Percentiles rank a stretch among this genome's conserved stretches.
These are phyloP conservation scores for Tipula confusa DNA, from an alignment of 2,888 invertebrate species.

Conservation along the genomic window DNA sequence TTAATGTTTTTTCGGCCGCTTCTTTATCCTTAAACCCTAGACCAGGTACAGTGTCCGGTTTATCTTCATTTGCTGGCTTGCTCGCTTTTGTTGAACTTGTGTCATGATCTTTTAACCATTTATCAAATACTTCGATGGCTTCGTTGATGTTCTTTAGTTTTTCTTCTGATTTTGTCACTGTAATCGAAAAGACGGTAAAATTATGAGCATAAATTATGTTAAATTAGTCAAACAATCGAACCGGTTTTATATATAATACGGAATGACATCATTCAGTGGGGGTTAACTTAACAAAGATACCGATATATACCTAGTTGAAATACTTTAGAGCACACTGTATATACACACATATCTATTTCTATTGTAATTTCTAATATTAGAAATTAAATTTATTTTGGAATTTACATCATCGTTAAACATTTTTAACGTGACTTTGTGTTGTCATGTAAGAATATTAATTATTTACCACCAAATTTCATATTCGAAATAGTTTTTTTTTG, in stretches of 20 bases:
- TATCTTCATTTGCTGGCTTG: constrained; percentile 53
- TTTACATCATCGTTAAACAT: not conserved
- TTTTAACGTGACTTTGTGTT: not conserved
- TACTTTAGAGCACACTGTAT: not conserved
- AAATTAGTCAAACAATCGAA: too few relatives aligned
- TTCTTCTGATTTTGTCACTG: constrained; percentile 66
- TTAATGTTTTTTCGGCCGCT: constrained; percentile 65
- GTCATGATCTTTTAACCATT: constrained; percentile 58
- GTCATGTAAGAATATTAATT: not conserved
- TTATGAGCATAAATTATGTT: not conserved
- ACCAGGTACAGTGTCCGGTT: constrained; percentile 63
- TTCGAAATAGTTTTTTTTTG: not conserved
- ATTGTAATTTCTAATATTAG: constrained; percentile 25
- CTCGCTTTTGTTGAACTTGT: constrained; percentile 45
- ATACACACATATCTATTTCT: not conserved
- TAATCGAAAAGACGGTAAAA: too few relatives aligned
- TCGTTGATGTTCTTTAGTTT: constrained; percentile 65
- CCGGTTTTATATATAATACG: not conserved
- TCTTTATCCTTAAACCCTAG: constrained; percentile 74
- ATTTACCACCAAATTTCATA: not conserved
- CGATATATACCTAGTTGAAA: not conserved
- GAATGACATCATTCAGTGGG: constrained; percentile 3
- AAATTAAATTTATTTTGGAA: not conserved
- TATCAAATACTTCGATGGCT: constrained; percentile 63
- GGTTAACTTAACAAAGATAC: too few relatives aligned